Conservation (phyloP, 2,888 invertebrate species). For the Girardia tigrina region DNA sequence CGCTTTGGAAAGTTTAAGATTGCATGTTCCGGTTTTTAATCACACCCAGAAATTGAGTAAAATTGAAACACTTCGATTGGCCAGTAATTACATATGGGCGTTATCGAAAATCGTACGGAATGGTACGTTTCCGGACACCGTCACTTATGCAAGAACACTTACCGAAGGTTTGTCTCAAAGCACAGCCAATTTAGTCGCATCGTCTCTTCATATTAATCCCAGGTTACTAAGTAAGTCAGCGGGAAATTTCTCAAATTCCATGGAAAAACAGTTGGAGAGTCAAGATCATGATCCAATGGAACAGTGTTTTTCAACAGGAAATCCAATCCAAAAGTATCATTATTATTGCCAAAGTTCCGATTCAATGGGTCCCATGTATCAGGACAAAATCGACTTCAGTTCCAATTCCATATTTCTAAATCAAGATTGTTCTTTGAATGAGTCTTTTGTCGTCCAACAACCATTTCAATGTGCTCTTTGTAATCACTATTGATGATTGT, state of each 20-base stretch:
- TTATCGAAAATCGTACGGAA: slow-evolving; percentile 54
- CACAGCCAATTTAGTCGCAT: slow-evolving; percentile 57
- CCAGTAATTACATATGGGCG: slow-evolving; percentile 59
- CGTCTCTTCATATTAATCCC: slow-evolving; percentile 47
- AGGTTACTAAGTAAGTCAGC: slow-evolving; percentile 39
- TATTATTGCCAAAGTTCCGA: background rate
- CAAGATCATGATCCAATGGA: background rate
- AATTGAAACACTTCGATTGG: slow-evolving; percentile 59
- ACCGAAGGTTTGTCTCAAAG: slow-evolving; percentile 58
- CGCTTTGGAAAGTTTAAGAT: slow-evolving; percentile 56
- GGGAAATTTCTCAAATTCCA: background rate
- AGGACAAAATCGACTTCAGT: background rate
- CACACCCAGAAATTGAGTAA: slow-evolving; percentile 54
- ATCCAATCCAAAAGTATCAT: background rate
- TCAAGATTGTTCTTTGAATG: slow-evolving; percentile 3
- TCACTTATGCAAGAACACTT: slow-evolving; percentile 55
- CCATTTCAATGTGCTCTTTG: background rate
- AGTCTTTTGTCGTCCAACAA: background rate
- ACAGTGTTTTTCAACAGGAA: background rate
- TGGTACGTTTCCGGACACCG: slow-evolving; percentile 49
- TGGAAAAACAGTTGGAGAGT: background rate
- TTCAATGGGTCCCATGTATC: background rate
- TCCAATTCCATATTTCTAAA: background rate
- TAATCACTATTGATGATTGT: slow-evolving; percentile 7
- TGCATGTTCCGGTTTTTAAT: slow-evolving; percentile 51